A percentile compares a stretch with the other conserved stretches of the same genome.
phyloP scores from a whole-genome alignment of 2,888 invertebrate species.

The Criorhina ranunculi region DNA sequence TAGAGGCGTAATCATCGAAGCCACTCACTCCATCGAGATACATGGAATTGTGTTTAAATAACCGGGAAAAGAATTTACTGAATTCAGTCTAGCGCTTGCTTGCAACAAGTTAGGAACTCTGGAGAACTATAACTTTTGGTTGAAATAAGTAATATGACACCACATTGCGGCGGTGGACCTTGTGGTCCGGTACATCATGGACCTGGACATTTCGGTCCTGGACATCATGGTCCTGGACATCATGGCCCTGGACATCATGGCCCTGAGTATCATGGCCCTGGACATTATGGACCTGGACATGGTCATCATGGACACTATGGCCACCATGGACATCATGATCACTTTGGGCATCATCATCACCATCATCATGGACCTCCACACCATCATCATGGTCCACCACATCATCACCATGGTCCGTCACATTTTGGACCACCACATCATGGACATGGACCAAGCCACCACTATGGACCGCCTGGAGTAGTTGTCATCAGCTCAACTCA shows the following conservation, averaged over 20 bases:
- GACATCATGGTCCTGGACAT: constrained; percentile 14
- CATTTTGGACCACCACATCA: constrained; percentile 66
- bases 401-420: constrained; percentile 53
- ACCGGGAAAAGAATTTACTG: background rate
- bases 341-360: constrained; percentile 12
- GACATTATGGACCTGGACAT: constrained; percentile 8
- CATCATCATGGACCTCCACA: constrained; percentile 36
- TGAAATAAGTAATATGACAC: constrained; percentile 22
- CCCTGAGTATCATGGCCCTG: constrained; percentile 3
- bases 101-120: background rate
- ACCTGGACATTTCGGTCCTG: constrained; percentile 9
- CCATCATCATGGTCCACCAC: constrained; percentile 54
- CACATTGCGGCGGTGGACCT: constrained; percentile 19
- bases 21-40: background rate
- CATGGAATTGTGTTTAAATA: constrained; percentile 24
- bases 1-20: constrained; percentile 4
- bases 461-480: background rate
- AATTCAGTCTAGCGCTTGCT: constrained; percentile 26
- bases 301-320: background rate
- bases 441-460: background rate
- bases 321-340: background rate
- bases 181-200: constrained; percentile 6
- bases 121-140: background rate
- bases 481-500: background rate
- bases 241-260: constrained; percentile 14